Conservation (phyloP, 1,140 invertebrate genomes). For the Zaprionus ornatus region DNA sequence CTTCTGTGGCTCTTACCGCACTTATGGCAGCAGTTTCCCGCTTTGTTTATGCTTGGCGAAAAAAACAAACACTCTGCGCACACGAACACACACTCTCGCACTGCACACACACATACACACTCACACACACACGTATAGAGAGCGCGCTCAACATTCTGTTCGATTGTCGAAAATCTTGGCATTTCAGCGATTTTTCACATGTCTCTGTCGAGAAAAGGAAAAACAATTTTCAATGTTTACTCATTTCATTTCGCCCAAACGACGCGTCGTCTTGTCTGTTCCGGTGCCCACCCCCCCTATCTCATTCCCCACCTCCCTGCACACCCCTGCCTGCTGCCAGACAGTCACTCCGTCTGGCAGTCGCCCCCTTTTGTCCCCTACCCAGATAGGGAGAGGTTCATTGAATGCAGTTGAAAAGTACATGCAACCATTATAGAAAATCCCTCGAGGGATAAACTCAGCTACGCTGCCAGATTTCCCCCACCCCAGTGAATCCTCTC, state of each 20-base stretch:
- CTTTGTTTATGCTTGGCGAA: conserved; percentile 62
- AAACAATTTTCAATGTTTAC: conserved; percentile 48
- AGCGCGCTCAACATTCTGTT: conserved; percentile 14
- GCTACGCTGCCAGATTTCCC: conserved; percentile 5
- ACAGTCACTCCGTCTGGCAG: not conserved
- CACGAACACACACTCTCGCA: conserved; percentile 6
- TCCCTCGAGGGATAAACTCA: not conserved
- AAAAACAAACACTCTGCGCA: conserved; percentile 40
- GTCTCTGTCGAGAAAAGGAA: conserved; percentile 40
- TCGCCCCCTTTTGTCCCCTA: not conserved
- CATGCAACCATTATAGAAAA: conserved; percentile 18
- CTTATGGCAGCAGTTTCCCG: conserved; percentile 38
- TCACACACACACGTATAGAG: not conserved
- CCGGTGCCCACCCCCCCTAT: not conserved
- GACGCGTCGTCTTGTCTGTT: conserved; percentile 36
- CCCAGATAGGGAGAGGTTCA: not conserved
- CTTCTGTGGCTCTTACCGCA: conserved; percentile 50
- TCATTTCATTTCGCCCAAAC: conserved; percentile 11
- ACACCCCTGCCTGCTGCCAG: not conserved
- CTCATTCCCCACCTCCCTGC: not conserved
- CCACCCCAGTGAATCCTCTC: not conserved
- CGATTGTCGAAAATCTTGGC: conserved; percentile 46
- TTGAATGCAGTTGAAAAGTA: conserved; percentile 29
- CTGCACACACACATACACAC: conserved; percentile 14
- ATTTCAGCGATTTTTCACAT: conserved; percentile 53